Percentiles rank a stretch among this genome's conserved stretches.
These are phyloP conservation scores for Leptopilina myrica DNA, from an alignment of 2,888 invertebrate genomes.

Conservation along the genomic window DNA sequence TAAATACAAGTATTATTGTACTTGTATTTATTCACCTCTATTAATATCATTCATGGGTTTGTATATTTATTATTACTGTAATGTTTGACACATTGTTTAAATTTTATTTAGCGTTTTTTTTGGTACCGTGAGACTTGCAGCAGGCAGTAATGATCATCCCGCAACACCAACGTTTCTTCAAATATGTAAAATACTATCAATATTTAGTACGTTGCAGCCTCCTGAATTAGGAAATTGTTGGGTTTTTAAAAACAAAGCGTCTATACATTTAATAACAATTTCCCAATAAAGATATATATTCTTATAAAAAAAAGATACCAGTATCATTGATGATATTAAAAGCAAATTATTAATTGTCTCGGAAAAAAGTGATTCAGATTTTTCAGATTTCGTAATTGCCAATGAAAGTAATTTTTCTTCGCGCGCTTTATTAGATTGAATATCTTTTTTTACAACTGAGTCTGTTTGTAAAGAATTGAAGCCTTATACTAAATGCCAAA, in stretches of 20 bases:
- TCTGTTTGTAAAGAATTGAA: slow-evolving; percentile 2
- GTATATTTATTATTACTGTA: background rate
- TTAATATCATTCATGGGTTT: background rate
- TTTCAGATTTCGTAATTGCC: background rate
- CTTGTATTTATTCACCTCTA: too few relatives aligned
- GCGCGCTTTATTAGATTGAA: background rate
- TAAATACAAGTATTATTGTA: too few relatives aligned
- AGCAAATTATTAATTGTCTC: background rate
- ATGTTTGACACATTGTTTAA: background rate
- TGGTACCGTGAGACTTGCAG: slow-evolving; percentile 1
- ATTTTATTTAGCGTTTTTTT: slow-evolving; percentile 20
- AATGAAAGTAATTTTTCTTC: background rate
- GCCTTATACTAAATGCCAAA: background rate
- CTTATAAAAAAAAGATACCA: background rate
- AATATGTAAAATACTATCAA: slow-evolving; percentile 19
- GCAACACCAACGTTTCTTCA: slow-evolving; percentile 29
- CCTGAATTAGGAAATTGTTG: slow-evolving; percentile 42
- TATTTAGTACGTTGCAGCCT: background rate
- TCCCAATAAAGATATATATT: slow-evolving; percentile 24
- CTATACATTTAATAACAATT: slow-evolving; percentile 38
- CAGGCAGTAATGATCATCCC: slow-evolving; percentile 22
- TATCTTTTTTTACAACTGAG: background rate
- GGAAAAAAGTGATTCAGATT: background rate
- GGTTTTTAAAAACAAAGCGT: slow-evolving; percentile 26
- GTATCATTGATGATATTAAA: background rate